A percentile compares a stretch with the other conserved stretches of the same genome.
Evolutionary conservation across 1,140 invertebrate species (phyloP).

Genomic region (Triops longicaudatus): DNA sequence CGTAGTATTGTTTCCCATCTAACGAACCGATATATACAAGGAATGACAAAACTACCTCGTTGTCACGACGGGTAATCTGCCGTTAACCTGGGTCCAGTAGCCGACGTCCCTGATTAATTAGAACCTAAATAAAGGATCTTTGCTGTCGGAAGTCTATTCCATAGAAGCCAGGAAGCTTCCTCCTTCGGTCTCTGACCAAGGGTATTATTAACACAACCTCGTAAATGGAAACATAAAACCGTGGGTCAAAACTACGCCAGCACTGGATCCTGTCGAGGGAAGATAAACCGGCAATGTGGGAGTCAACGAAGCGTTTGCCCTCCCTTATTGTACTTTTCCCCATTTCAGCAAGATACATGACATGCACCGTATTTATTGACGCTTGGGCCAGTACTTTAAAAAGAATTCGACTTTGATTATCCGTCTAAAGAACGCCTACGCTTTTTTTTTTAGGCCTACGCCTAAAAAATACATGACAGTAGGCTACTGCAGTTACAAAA

Average conservation of each 20-base stretch:
- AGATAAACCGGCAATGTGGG: neutral
- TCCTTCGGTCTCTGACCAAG: neutral
- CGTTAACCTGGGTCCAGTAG: neutral
- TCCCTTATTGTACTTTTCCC: neutral
- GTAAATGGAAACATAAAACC: slow-evolving; percentile 10
- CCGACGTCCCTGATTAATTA: neutral
- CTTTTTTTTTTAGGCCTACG: neutral
- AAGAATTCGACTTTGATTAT: neutral
- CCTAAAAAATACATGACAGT: neutral
- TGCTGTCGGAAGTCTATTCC: neutral
- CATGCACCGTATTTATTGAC: neutral
- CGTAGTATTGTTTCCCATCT: neutral
- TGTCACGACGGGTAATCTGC: neutral
- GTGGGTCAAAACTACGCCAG: neutral
- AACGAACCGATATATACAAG: neutral
- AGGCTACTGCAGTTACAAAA: neutral
- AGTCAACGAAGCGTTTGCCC: neutral
- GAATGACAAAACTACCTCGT: neutral
- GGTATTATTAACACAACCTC: slow-evolving; percentile 12
- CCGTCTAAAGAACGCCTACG: neutral
- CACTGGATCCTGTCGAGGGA: neutral
- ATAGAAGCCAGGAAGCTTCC: neutral
- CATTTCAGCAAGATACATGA: neutral
- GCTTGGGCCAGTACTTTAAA: neutral
- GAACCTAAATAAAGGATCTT: neutral